phyloP scores from a whole-genome alignment of 2,113 vertebrate species.

The Pachyramphus minor region DNA sequence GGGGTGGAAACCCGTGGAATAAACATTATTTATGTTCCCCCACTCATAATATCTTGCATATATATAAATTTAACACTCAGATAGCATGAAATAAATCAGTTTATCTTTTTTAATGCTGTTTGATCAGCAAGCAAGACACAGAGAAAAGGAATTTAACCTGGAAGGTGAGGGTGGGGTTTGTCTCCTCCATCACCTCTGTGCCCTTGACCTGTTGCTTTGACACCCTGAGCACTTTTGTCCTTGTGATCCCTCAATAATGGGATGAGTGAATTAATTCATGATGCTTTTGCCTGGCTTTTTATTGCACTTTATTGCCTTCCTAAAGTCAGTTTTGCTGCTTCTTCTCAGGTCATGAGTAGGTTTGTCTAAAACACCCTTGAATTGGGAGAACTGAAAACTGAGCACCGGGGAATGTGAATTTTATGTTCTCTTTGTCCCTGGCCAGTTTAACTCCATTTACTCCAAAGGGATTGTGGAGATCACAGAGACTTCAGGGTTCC shows the following conservation, averaged over 20 bases:
- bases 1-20: neutral
- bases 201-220: neutral
- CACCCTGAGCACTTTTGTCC: neutral
- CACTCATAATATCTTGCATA: neutral
- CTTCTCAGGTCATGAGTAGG: neutral
- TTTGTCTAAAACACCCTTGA: neutral
- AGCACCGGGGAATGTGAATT: neutral
- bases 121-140: neutral
- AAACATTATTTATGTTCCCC: neutral
- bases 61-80: neutral
- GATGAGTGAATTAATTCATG: neutral
- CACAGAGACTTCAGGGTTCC: neutral
- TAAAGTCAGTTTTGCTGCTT: neutral
- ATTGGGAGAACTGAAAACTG: neutral
- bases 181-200: neutral
- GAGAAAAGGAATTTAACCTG: neutral
- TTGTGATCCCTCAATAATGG: neutral
- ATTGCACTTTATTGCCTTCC: neutral
- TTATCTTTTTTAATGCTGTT: neutral
- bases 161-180: neutral
- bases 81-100: neutral
- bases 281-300: neutral
- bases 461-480: neutral
- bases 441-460: neutral
- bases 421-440: neutral